phyloP scores from a whole-genome alignment of 2,888 invertebrate species.

The Lordiphosa andalusiaca region DNA sequence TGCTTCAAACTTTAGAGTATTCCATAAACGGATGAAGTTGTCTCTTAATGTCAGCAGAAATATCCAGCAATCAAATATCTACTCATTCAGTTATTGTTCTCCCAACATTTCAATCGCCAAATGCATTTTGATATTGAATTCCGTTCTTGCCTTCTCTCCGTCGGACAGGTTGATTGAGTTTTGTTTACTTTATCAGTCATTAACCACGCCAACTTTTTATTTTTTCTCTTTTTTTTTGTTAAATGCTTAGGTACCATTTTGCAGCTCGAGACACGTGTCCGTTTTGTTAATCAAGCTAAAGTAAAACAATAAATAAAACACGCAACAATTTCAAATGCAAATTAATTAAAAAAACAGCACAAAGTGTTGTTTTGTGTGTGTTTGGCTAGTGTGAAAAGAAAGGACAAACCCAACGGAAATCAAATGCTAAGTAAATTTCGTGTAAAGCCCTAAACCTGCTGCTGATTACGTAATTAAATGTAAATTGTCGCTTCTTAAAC shows the following conservation, averaged over 20 bases:
- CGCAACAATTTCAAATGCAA: slow-evolving; percentile 42
- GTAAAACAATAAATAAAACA: slow-evolving; percentile 33
- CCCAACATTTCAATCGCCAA: no score
- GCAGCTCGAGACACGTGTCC: slow-evolving; percentile 28
- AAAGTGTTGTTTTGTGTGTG: slow-evolving; percentile 11
- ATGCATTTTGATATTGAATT: no score
- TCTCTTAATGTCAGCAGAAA: no score
- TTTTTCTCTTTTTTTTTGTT: neutral
- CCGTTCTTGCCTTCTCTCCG: no score
- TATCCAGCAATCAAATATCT: no score
- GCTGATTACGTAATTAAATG: slow-evolving; percentile 66
- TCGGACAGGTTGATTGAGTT: no score
- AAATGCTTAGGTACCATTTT: slow-evolving; percentile 10
- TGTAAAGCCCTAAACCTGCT: slow-evolving; percentile 2
- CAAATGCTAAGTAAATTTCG: slow-evolving; percentile 36
- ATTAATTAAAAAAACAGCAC: slow-evolving; percentile 52
- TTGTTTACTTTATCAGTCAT: no score
- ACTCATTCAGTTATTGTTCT: no score
- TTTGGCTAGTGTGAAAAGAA: slow-evolving; percentile 6
- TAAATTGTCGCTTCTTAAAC: slow-evolving; percentile 34
- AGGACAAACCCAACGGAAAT: slow-evolving; percentile 41
- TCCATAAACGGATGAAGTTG: no score
- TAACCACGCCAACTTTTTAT: neutral
- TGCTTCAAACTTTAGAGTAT: no score
- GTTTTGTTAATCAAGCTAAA: slow-evolving; percentile 36